A percentile compares a stretch with the other conserved stretches of the same genome.
phyloP scores from a whole-genome alignment of 2,888 invertebrate genomes.

The Mesorhabditis spiculigera region DNA sequence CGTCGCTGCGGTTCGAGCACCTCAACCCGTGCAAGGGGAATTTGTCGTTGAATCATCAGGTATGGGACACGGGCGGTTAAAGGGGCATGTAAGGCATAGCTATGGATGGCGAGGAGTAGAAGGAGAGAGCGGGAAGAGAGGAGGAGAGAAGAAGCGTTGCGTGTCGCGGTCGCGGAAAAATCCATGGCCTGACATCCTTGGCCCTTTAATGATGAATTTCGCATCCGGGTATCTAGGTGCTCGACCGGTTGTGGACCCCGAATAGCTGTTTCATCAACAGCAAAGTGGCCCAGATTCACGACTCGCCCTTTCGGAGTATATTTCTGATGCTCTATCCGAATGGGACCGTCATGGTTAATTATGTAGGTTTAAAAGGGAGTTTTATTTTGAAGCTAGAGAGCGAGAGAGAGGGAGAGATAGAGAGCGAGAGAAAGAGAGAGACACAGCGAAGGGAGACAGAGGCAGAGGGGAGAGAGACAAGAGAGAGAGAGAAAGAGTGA shows the following conservation, averaged over 20 bases:
- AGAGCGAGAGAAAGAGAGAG: too few relatives aligned
- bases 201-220: neutral
- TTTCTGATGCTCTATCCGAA: conserved; percentile 49
- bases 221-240: conserved; percentile 14
- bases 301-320: conserved; percentile 42
- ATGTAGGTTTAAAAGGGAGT: conserved; percentile 12
- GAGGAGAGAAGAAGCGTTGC: too few relatives aligned
- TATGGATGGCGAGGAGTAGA: too few relatives aligned
- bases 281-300: conserved; percentile 45
- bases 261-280: conserved; percentile 52
- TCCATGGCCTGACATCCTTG: too few relatives aligned
- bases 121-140: too few relatives aligned
- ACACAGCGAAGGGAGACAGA: too few relatives aligned
- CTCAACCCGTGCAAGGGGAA: conserved; percentile 46
- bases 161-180: too few relatives aligned
- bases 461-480: too few relatives aligned
- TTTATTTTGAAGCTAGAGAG: too few relatives aligned
- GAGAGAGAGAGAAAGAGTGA: too few relatives aligned
- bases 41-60: conserved; percentile 42
- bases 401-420: too few relatives aligned
- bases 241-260: conserved; percentile 51
- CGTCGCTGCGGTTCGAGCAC: conserved; percentile 36
- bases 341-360: conserved; percentile 48
- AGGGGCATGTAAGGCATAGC: too few relatives aligned
- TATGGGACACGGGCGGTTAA: neutral